phyloP scores from a whole-genome alignment of 2,797 vertebrate species.

The Cossypha polioptera region DNA sequence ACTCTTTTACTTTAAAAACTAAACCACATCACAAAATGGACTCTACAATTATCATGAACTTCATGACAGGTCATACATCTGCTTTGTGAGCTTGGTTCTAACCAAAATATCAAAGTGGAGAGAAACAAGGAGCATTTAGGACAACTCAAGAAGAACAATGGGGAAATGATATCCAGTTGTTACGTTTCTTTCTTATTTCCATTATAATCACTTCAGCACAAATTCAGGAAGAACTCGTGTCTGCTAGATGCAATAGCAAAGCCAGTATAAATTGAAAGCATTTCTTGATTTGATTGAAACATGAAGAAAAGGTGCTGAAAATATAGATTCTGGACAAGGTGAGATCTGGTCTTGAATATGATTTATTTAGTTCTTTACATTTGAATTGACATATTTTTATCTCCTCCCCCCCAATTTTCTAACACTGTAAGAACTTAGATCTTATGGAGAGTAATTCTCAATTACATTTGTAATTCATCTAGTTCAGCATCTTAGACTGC shows the following conservation, averaged over 20 bases:
- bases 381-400: background rate
- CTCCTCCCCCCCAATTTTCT: background rate
- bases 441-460: background rate
- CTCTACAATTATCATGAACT: background rate
- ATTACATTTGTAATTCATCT: background rate
- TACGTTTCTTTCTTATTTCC: background rate
- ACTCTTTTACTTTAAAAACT: background rate
- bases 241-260: background rate
- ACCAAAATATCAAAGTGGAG: background rate
- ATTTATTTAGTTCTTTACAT: background rate
- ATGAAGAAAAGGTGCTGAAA: background rate
- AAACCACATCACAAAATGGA: background rate
- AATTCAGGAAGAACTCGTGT: background rate
- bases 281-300: background rate
- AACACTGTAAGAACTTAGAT: background rate
- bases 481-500: background rate
- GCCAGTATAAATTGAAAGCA: background rate
- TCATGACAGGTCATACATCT: background rate
- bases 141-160: background rate
- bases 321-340: background rate
- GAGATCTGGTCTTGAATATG: background rate
- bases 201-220: background rate
- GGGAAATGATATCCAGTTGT: background rate
- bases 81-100: background rate
- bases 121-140: background rate